Conservation (phyloP, 2,888 invertebrate species). For the Drosophila phalerata region DNA sequence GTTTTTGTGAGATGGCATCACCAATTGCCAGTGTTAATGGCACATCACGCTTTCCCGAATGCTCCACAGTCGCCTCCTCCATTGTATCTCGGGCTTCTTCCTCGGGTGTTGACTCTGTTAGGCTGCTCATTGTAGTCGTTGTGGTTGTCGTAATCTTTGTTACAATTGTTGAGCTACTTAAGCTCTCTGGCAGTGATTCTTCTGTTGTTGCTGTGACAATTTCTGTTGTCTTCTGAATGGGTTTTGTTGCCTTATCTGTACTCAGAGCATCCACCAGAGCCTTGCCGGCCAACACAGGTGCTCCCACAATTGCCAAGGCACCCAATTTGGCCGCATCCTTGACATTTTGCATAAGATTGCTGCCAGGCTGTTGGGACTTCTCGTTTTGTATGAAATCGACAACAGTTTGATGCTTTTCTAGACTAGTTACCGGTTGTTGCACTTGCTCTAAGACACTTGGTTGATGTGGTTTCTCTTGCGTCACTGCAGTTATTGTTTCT, state of each 20-base stretch:
- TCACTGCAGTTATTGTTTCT: constrained; percentile 38
- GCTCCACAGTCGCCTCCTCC: constrained; percentile 50
- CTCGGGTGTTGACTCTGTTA: constrained; percentile 40
- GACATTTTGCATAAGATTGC: constrained; percentile 72
- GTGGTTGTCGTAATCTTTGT: constrained; percentile 63
- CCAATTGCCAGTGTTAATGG: constrained; percentile 86
- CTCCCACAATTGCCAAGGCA: constrained; percentile 93
- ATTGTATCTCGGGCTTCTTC: constrained; percentile 70
- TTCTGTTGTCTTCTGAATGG: constrained; percentile 55
- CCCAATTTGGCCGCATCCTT: constrained; percentile 93
- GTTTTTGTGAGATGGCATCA: constrained; percentile 88
- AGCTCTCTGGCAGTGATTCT: constrained; percentile 20
- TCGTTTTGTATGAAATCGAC: constrained; percentile 74
- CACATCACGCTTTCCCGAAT: constrained; percentile 55
- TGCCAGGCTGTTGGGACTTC: constrained; percentile 32
- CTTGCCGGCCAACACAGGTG: constrained; percentile 95
- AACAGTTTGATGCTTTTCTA: constrained; percentile 58
- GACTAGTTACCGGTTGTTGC: constrained; percentile 3
- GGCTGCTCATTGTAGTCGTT: constrained; percentile 41
- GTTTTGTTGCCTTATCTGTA: constrained; percentile 82
- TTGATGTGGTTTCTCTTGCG: constrained; percentile 28
- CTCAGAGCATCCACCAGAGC: constrained; percentile 93
- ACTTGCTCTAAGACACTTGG: constrained; percentile 46
- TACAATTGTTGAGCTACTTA: constrained; percentile 42
- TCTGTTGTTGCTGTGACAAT: constrained; percentile 16